Evolutionary conservation across 2,888 invertebrate species (phyloP), one percentile per base, ranked within the genome.

Genomic region (Sicus ferrugineus): DNA sequence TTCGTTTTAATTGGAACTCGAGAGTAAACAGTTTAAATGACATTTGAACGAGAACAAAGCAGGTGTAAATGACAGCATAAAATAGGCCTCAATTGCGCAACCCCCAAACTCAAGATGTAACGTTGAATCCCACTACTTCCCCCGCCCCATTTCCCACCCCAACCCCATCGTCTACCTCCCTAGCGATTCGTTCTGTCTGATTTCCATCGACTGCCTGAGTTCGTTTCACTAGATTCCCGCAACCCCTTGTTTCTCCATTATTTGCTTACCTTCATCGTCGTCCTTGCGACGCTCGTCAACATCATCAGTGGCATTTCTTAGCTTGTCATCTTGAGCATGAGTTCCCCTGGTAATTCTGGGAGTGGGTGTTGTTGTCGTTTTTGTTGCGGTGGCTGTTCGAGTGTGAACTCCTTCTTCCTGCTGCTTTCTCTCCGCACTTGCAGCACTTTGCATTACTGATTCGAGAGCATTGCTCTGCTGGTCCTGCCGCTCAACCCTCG

Each of bases 251-350:
- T 58, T 46, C 73, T 73, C 71, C 74, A 76, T 77, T 79, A 80
- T 80, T 80, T 77, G 77, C 77, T 78, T 80, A 79, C 79, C 78
- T 77, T 79, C 81, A 76, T 79, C 81, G 62, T n/a, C n/a, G 6
- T 28, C 54, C 2, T 28, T 54, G 54, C 28, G 54, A 68, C 70
- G 70, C 67, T 71, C 28, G 69, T 76, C 74, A 79, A 74, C 79
- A 72, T 72, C 68, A 68, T 67, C 59, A 64, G 69, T 42, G 66
- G 31, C 48, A 67, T 34, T 58, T 30, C 59, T 59, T 59, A 48
- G 21, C 14, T 67, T 59, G 42, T 63, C 68, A 63, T 30, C 56
- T 30, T 46, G 16, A 65, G 73, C 76, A 78, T 76, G 76, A 78
- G 78, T 77, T 80, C 77, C 79, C 77, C 74, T 73, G 77, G 73